Conservation (phyloP, 2,797 vertebrate species). For the Limnodromus scolopaceus region DNA sequence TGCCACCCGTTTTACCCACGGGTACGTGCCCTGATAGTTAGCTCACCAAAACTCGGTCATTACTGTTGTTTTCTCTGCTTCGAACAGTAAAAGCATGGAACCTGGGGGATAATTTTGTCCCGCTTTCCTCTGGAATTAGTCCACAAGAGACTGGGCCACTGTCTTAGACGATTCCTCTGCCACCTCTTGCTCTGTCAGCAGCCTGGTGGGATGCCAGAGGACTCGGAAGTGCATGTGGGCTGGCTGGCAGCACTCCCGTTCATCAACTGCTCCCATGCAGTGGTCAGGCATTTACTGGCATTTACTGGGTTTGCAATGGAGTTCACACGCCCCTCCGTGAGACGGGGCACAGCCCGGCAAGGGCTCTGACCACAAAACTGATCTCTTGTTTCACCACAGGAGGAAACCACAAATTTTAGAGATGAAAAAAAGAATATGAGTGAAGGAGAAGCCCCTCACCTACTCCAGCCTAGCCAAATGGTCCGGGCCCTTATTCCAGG, state of each 20-base stretch:
- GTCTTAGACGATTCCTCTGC: not conserved
- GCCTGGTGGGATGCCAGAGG: not conserved
- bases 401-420: not conserved
- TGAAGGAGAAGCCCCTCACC: not conserved
- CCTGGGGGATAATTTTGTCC: not conserved
- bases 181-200: not conserved
- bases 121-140: not conserved
- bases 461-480: not conserved
- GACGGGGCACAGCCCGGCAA: not conserved
- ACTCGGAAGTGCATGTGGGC: not conserved
- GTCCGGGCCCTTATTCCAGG: not conserved
- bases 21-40: not conserved
- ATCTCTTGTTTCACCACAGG: not conserved
- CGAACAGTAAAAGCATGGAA: not conserved
- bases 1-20: not conserved
- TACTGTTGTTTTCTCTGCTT: not conserved
- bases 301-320: not conserved
- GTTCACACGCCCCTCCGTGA: not conserved
- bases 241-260: not conserved
- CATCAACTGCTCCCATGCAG: not conserved
- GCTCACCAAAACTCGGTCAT: not conserved
- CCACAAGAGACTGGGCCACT: not conserved
- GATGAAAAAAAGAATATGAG: not conserved
- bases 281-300: not conserved
- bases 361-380: not conserved